Conservation (phyloP, 2,113 vertebrate genomes). For the Salminus brasiliensis region DNA sequence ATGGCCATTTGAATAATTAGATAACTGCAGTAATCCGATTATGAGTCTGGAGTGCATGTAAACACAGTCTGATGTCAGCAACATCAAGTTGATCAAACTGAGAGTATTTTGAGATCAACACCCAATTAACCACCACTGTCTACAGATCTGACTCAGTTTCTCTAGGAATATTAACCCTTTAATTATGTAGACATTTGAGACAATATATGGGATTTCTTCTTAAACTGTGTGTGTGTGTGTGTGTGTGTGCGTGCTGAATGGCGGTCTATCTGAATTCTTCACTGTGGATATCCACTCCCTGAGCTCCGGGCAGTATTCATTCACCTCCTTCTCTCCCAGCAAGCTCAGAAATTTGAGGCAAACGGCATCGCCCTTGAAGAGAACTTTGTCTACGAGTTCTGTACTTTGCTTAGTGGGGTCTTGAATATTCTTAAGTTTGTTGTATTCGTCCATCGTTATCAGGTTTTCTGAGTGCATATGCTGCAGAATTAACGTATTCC, state of each 20-base stretch:
- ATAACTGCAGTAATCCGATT: too few species aligned
- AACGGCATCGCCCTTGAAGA: neutral
- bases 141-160: too few species aligned
- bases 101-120: too few species aligned
- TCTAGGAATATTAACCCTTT: too few species aligned
- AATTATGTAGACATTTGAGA: too few species aligned
- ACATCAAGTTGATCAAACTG: too few species aligned
- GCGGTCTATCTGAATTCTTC: neutral
- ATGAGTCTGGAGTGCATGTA: too few species aligned
- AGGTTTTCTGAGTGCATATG: slow-evolving; percentile 12
- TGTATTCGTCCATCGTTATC: slow-evolving; percentile 36
- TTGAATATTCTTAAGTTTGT: neutral
- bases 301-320: slow-evolving; percentile 40
- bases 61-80: too few species aligned
- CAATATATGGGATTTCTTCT: neutral
- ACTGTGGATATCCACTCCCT: slow-evolving; percentile 13
- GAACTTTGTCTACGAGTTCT: slow-evolving; percentile 32
- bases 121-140: too few species aligned
- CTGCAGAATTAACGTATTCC: slow-evolving; percentile 33
- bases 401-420: neutral
- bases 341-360: slow-evolving; percentile 33
- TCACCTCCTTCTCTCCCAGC: slow-evolving; percentile 32
- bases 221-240: neutral
- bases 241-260: neutral
- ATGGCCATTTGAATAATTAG: too few species aligned